Evolutionary conservation across 2,113 vertebrate genomes (phyloP).

Genomic region (Tragelaphus strepsiceros): DNA sequence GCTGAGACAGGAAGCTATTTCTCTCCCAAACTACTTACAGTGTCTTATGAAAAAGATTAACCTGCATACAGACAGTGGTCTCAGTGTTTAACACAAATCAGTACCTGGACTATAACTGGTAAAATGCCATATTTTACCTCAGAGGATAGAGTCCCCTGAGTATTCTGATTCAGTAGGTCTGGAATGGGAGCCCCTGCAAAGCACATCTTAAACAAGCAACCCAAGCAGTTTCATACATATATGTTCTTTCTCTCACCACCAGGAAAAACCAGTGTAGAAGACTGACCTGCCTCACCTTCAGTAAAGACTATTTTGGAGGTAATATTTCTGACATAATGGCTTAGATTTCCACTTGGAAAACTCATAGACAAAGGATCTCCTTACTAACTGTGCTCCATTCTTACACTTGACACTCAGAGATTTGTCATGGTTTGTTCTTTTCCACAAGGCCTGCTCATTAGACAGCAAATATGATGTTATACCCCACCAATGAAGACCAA

Average conservation of each 20-base stretch:
- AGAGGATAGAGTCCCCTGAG: not conserved
- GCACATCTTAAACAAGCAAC: constrained; percentile 10
- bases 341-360: constrained; percentile 9
- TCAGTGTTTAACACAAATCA: constrained; percentile 1
- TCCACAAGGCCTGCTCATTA: not conserved
- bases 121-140: not conserved
- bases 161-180: not conserved
- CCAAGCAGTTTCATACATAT: not conserved
- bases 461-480: not conserved
- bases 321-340: not conserved
- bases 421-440: constrained; percentile 8
- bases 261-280: not conserved
- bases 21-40: not conserved
- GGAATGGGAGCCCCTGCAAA: not conserved
- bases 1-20: not conserved
- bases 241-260: not conserved
- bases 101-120: not conserved
- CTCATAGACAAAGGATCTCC: not conserved
- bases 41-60: constrained; percentile 28
- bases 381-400: constrained; percentile 2
- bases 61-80: not conserved
- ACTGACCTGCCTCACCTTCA: not conserved
- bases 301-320: not conserved
- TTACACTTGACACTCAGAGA: not conserved
- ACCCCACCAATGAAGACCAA: not conserved